Conservation (phyloP, 2,797 vertebrate species). For the Aplochiton taeniatus region DNA sequence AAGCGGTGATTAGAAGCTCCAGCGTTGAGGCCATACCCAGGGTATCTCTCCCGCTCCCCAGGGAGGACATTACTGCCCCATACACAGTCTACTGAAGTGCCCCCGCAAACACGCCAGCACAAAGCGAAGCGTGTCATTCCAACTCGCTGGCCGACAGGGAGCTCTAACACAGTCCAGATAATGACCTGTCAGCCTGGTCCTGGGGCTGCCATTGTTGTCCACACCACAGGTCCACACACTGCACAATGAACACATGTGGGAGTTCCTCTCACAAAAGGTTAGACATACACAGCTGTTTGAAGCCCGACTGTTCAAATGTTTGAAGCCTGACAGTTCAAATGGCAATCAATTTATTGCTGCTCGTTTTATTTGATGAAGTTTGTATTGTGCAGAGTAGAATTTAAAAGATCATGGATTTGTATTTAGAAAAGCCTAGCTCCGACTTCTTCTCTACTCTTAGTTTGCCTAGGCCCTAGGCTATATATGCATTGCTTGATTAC, state of each 20-base stretch:
- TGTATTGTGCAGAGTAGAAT: no score
- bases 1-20: not conserved
- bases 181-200: not conserved
- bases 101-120: not conserved
- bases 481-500: no score
- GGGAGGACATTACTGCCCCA: not conserved
- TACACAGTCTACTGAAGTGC: not conserved
- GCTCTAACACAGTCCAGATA: not conserved
- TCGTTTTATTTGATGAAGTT: no score
- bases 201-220: not conserved
- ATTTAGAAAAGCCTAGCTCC: no score
- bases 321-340: no score
- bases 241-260: not conserved
- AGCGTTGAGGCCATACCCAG: not conserved
- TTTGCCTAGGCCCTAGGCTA: no score
- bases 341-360: no score
- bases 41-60: not conserved
- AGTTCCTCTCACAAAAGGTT: not conserved
- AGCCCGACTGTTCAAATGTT: not conserved
- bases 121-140: not conserved
- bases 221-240: not conserved
- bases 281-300: not conserved
- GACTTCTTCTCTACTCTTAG: no score
- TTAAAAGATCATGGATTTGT: no score
- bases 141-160: not conserved